These are phyloP conservation scores for Cheilosia variabilis DNA, from an alignment of 2,888 invertebrate species.

Conservation along the genomic window DNA sequence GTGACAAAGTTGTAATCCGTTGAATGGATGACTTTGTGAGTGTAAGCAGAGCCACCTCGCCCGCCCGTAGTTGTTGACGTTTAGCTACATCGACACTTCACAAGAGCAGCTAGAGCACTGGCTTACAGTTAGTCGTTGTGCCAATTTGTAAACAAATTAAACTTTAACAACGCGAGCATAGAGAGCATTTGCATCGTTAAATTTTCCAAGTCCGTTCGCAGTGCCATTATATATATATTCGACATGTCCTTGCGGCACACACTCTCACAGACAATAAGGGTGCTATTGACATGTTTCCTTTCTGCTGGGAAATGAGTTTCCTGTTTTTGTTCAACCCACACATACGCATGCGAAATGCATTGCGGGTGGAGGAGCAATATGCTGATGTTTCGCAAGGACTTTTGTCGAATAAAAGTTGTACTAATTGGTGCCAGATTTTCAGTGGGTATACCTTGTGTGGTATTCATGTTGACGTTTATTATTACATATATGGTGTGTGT, in stretches of 20 bases:
- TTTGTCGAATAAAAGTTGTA: constrained; percentile 41
- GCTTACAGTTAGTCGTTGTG: constrained; percentile 40
- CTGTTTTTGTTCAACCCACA: constrained; percentile 45
- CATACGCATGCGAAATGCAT: neutral
- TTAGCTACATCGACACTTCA: constrained; percentile 8
- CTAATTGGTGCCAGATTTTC: constrained; percentile 62
- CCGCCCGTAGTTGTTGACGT: neutral
- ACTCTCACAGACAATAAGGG: constrained; percentile 27
- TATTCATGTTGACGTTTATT: constrained; percentile 21
- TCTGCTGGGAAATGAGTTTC: constrained; percentile 71
- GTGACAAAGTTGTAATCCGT: constrained; percentile 1
- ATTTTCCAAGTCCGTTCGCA: constrained; percentile 41
- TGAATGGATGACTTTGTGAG: constrained; percentile 5
- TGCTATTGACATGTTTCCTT: constrained; percentile 72
- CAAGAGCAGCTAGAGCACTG: neutral
- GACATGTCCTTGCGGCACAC: constrained; percentile 62
- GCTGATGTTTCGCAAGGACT: constrained; percentile 45
- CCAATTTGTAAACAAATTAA: constrained; percentile 64
- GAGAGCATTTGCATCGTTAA: constrained; percentile 53
- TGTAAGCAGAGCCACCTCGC: neutral
- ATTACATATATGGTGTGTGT: neutral
- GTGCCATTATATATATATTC: constrained; percentile 14
- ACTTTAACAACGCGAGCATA: constrained; percentile 45
- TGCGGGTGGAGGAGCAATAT: constrained; percentile 26
- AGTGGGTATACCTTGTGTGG: neutral